These are phyloP conservation scores for Muscidifurax raptorellus DNA, from an alignment of 1,140 invertebrate genomes.

Conservation along the genomic window DNA sequence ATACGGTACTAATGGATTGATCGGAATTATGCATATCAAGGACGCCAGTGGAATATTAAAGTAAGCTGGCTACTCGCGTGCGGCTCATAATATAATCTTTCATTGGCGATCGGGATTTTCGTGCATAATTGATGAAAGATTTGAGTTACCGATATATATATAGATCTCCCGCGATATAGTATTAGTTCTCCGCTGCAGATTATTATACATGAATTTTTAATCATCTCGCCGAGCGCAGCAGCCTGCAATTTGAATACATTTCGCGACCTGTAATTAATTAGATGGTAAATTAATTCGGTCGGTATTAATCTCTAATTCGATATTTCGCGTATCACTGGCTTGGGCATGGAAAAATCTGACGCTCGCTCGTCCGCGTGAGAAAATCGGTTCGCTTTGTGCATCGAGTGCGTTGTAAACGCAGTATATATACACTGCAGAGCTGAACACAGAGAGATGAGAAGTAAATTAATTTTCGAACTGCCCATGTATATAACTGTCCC, in stretches of 20 bases:
- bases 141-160: constrained; percentile 31
- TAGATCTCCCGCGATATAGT: constrained; percentile 14
- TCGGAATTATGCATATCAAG: constrained; percentile 42
- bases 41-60: constrained; percentile 34
- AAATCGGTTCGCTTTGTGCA: too few relatives aligned
- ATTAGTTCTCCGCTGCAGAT: background rate
- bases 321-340: background rate
- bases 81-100: constrained; percentile 26
- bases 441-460: background rate
- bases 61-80: too few relatives aligned
- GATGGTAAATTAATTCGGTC: background rate
- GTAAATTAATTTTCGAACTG: background rate
- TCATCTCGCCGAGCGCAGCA: background rate
- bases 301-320: background rate
- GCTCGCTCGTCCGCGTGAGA: too few relatives aligned
- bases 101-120: constrained; percentile 38
- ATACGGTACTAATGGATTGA: constrained; percentile 52
- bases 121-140: constrained; percentile 49
- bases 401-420: too few relatives aligned
- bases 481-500: background rate
- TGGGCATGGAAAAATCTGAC: too few relatives aligned
- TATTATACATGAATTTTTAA: constrained; percentile 26
- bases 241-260: background rate
- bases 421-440: too few relatives aligned
- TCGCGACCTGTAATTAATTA: background rate